A percentile compares a stretch with the other conserved stretches of the same genome.
Evolutionary conservation across 2,113 vertebrate species (phyloP).

Genomic region (Columbina picui): DNA sequence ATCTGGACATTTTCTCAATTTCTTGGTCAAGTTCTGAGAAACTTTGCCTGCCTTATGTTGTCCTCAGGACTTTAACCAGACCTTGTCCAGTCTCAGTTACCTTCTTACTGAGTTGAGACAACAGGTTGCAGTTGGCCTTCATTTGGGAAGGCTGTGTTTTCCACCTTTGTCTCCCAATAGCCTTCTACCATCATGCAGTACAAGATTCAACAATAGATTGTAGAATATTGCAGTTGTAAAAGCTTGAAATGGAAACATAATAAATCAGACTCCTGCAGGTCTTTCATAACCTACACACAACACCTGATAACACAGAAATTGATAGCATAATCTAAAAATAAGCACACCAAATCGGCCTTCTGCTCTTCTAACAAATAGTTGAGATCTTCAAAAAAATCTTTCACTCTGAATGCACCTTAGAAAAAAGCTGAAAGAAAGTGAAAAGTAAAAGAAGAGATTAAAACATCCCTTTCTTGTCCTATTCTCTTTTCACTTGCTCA

Average conservation of each 20-base stretch:
- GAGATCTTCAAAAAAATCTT: background rate
- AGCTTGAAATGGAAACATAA: background rate
- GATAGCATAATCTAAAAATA: background rate
- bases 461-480: background rate
- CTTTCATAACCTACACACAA: background rate
- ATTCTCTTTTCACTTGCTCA: background rate
- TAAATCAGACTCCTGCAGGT: background rate
- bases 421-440: background rate
- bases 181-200: background rate
- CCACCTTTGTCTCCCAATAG: background rate
- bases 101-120: background rate
- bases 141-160: background rate
- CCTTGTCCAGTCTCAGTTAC: background rate
- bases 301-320: background rate
- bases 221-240: background rate
- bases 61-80: background rate
- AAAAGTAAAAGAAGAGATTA: background rate
- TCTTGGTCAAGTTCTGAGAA: background rate
- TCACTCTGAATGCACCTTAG: background rate
- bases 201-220: background rate
- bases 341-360: background rate
- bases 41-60: background rate
- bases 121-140: background rate
- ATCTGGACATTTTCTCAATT: background rate
- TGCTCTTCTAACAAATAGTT: background rate